Conservation (phyloP, 1,140 invertebrate species). For the Drosophila gunungcola region DNA sequence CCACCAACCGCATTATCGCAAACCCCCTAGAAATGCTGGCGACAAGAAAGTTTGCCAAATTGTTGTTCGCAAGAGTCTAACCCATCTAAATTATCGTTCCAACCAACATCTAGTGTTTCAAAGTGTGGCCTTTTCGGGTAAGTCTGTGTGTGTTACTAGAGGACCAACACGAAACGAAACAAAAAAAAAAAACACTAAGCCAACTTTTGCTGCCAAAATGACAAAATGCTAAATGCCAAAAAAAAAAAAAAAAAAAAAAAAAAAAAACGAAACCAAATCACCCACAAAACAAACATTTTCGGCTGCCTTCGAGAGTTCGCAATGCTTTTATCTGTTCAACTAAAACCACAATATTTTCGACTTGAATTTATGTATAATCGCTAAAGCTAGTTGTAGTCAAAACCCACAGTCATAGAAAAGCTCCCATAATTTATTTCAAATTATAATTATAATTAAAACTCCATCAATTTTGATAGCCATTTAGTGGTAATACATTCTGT, state of each 20-base stretch:
- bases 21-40: constrained; percentile 40
- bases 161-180: constrained; percentile 36
- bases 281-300: constrained; percentile 9
- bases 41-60: constrained; percentile 75
- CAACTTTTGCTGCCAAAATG: constrained; percentile 7
- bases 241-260: constrained; percentile 2
- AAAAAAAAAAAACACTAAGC: constrained; percentile 5
- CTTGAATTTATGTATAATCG: too few species aligned
- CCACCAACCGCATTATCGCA: constrained; percentile 41
- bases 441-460: too few species aligned
- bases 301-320: constrained; percentile 8
- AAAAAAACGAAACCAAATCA: constrained; percentile 29
- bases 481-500: too few species aligned
- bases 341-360: too few species aligned
- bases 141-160: constrained; percentile 86
- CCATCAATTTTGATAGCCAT: too few species aligned
- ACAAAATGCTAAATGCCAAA: constrained; percentile 10
- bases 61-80: constrained; percentile 81
- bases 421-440: too few species aligned
- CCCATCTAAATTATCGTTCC: constrained; percentile 83
- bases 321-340: constrained; percentile 10
- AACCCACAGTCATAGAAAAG: too few species aligned
- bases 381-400: too few species aligned
- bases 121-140: constrained; percentile 97
- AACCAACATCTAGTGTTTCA: constrained; percentile 93